phyloP scores from a whole-genome alignment of 23 tunicate genomes.

The Trididemnum nubilum region DNA sequence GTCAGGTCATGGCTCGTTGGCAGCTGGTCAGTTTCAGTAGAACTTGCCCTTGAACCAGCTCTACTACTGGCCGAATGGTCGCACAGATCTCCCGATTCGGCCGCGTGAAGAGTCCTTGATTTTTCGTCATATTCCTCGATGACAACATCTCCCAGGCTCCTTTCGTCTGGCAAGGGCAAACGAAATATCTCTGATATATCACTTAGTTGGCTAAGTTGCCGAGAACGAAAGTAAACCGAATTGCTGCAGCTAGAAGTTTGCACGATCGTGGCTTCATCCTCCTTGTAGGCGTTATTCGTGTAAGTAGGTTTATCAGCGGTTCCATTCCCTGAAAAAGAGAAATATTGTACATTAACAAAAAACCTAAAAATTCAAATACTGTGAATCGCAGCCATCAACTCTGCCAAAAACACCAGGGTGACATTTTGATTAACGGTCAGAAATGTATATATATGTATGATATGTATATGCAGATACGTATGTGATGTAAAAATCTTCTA shows the following conservation, averaged over 20 bases:
- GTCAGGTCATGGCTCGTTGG: background rate
- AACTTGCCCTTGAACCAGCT: background rate
- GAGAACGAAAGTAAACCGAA: background rate
- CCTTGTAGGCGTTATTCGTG: background rate
- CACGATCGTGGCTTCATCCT: background rate
- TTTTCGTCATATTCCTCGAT: slow-evolving; percentile 62
- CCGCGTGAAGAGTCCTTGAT: slow-evolving; percentile 23
- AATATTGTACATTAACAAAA: too few relatives aligned
- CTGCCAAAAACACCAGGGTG: too few relatives aligned
- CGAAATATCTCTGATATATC: slow-evolving; percentile 47
- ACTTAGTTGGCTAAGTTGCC: slow-evolving; percentile 38
- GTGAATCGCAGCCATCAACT: too few relatives aligned
- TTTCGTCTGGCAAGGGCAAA: slow-evolving; percentile 36
- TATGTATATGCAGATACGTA: too few relatives aligned
- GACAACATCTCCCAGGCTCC: slow-evolving; percentile 60
- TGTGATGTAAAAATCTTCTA: too few relatives aligned
- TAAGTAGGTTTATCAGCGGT: background rate
- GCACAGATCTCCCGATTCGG: slow-evolving; percentile 5
- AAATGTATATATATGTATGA: too few relatives aligned
- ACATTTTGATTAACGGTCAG: too few relatives aligned
- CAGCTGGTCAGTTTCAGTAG: background rate
- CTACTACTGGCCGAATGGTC: background rate
- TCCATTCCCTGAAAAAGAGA: background rate
- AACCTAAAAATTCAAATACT: too few relatives aligned
- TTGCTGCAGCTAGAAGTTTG: background rate